A percentile compares a stretch with the other conserved stretches of the same genome.
Conservation (phyloP, 2,113 vertebrate species). For the Pterocles burchelli region DNA sequence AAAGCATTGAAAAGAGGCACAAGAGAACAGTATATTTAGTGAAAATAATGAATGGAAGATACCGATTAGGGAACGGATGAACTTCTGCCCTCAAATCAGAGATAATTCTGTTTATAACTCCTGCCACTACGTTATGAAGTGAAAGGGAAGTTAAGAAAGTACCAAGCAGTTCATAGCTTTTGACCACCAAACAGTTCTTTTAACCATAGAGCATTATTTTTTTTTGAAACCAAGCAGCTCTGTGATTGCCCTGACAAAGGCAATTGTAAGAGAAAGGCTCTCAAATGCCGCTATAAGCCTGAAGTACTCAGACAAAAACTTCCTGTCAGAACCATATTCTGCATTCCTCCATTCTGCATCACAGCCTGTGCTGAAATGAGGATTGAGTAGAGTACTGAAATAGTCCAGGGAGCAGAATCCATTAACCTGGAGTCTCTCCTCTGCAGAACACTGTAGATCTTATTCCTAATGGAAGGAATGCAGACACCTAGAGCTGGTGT, state of each 20-base stretch:
- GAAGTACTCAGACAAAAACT: neutral
- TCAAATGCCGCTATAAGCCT: neutral
- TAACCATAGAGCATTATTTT: neutral
- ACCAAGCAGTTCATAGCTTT: neutral
- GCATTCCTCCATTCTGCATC: neutral
- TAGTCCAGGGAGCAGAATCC: neutral
- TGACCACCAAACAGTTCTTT: neutral
- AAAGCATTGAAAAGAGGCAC: neutral
- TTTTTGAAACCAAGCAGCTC: neutral
- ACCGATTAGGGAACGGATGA: neutral
- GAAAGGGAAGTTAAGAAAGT: neutral
- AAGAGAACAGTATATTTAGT: neutral
- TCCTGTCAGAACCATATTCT: neutral
- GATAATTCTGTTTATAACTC: neutral
- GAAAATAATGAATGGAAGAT: neutral
- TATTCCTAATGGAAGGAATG: neutral
- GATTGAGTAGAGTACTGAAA: neutral
- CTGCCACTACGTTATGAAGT: neutral
- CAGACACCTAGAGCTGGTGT: neutral
- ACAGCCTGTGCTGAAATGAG: neutral
- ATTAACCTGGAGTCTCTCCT: neutral
- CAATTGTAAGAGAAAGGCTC: neutral
- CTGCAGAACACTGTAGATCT: neutral
- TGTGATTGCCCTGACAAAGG: neutral
- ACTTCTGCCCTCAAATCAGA: neutral